Evolutionary conservation across 2,888 invertebrate species (phyloP).

Genomic region (Pedicia rivosa): DNA sequence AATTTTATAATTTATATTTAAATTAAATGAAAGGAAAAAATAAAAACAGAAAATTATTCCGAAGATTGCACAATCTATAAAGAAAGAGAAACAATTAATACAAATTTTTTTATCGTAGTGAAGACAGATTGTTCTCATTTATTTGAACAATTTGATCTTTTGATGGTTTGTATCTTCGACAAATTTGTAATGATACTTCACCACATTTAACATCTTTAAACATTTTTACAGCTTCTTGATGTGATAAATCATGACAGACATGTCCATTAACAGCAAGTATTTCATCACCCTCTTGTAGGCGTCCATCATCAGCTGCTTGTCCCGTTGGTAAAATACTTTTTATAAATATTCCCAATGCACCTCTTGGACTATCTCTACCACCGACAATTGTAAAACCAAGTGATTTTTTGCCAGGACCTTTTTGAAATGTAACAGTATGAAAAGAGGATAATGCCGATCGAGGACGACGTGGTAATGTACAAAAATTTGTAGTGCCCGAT

Average conservation of each 20-base stretch:
- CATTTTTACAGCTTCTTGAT: conserved; percentile 61
- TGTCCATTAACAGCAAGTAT: conserved; percentile 68
- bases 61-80: no score
- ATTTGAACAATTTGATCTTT: no score
- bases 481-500: conserved; percentile 43
- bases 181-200: conserved; percentile 56
- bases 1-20: no score
- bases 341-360: conserved; percentile 72
- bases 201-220: conserved; percentile 69
- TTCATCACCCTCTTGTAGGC: conserved; percentile 69
- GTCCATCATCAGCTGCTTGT: conserved; percentile 69
- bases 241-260: conserved; percentile 62
- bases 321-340: conserved; percentile 71
- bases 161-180: conserved; percentile 37
- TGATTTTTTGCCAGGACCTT: conserved; percentile 67
- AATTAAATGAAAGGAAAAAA: no score
- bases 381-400: conserved; percentile 84
- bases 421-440: conserved; percentile 58
- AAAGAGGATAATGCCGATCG: conserved; percentile 51
- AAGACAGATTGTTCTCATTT: no score
- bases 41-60: no score
- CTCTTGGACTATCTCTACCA: conserved; percentile 69
- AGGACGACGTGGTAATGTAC: conserved; percentile 55
- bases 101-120: no score
- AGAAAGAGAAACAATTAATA: no score